Evolutionary conservation across 2,113 vertebrate species (phyloP).

Genomic region (Camelus dromedarius): DNA sequence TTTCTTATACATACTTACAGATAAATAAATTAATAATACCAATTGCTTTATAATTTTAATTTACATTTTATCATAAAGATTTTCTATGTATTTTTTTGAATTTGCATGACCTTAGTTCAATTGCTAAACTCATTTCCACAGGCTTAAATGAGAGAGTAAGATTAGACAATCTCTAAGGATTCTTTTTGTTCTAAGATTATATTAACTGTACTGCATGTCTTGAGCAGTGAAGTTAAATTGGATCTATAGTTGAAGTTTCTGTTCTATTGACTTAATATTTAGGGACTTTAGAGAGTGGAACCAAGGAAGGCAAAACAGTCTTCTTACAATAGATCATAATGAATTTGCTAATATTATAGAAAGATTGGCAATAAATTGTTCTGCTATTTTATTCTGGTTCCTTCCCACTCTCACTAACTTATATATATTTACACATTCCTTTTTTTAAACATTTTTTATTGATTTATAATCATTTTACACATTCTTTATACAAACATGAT

Average conservation of each 20-base stretch:
- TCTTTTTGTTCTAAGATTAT: constrained; percentile 10
- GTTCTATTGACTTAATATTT: constrained; percentile 31
- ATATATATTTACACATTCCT: background rate
- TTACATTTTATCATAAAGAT: background rate
- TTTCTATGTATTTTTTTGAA: background rate
- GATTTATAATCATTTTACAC: background rate
- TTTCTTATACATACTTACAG: background rate
- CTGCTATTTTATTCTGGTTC: background rate
- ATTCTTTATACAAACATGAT: background rate
- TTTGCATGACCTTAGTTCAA: background rate
- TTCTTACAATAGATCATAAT: background rate
- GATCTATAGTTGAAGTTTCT: background rate
- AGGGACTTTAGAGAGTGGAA: background rate
- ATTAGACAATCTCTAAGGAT: constrained; percentile 15
- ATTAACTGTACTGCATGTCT: background rate
- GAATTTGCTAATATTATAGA: background rate
- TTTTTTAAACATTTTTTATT: background rate
- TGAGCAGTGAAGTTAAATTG: constrained; percentile 49
- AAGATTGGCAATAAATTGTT: background rate
- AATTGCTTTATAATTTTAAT: background rate
- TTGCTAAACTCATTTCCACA: constrained; percentile 18
- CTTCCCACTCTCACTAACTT: background rate
- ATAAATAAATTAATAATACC: background rate
- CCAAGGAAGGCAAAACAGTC: background rate
- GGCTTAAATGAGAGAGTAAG: background rate